phyloP scores from a whole-genome alignment of 1,140 invertebrate species.

The Drosophila ogumai region DNA sequence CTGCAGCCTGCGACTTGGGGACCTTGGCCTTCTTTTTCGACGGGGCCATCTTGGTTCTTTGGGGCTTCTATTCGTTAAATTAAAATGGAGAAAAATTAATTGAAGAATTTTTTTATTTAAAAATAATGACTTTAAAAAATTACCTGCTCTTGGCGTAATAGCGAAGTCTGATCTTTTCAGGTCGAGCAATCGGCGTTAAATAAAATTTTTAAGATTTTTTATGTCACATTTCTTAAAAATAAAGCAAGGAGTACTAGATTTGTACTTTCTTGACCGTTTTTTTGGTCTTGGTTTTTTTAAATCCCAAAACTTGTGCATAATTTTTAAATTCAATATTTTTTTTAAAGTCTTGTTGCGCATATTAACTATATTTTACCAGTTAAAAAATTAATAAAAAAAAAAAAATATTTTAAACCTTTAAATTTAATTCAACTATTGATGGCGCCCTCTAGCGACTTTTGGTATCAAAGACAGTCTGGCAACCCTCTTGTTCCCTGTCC shows the following conservation, averaged over 20 bases:
- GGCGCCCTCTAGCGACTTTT: not conserved
- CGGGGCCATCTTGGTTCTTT: not conserved
- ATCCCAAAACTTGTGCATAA: too few relatives aligned
- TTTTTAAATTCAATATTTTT: not conserved
- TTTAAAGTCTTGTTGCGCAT: too few relatives aligned
- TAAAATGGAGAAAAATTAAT: not conserved
- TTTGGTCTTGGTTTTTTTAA: too few relatives aligned
- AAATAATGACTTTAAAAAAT: not conserved
- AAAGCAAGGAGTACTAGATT: not conserved
- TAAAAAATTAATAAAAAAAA: not conserved
- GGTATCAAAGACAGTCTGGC: not conserved
- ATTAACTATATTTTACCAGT: too few relatives aligned
- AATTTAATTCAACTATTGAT: not conserved
- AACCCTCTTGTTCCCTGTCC: not conserved
- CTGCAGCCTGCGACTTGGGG: not conserved
- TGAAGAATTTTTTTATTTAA: not conserved
- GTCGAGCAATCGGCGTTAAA: not conserved
- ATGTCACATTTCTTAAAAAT: not conserved
- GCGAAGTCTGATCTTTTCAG: not conserved
- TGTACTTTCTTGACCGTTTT: too few relatives aligned
- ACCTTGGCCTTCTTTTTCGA: not conserved
- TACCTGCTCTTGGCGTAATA: not conserved
- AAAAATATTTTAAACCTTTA: not conserved
- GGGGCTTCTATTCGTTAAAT: not conserved
- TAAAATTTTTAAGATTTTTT: too few relatives aligned